phyloP scores from a whole-genome alignment of 2,888 invertebrate genomes.

The Apamea monoglypha region DNA sequence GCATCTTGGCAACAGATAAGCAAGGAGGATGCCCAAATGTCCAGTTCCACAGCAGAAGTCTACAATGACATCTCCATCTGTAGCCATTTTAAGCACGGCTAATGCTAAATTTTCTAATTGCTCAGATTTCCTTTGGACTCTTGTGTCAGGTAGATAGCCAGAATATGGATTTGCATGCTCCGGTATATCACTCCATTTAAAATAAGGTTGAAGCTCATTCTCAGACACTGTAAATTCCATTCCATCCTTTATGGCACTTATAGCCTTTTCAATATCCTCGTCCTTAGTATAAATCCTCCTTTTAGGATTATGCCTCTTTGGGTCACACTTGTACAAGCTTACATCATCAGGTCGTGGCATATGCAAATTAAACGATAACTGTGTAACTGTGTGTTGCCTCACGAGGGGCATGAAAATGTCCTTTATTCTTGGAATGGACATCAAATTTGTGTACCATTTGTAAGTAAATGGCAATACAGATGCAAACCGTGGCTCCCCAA shows the following conservation, averaged over 20 bases:
- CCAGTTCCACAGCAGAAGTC: slow-evolving; percentile 99
- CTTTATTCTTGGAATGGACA: slow-evolving; percentile 72
- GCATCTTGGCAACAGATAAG: slow-evolving; percentile 94
- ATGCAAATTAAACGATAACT: slow-evolving; percentile 64
- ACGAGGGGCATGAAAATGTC: slow-evolving; percentile 63
- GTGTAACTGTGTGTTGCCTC: slow-evolving; percentile 42
- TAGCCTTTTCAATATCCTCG: slow-evolving; percentile 92
- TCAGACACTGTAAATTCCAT: slow-evolving; percentile 82
- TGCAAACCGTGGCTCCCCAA: slow-evolving; percentile 77
- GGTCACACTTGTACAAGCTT: slow-evolving; percentile 95
- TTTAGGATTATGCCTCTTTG: slow-evolving; percentile 93
- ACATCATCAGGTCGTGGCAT: slow-evolving; percentile 90
- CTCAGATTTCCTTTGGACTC: slow-evolving; percentile 94
- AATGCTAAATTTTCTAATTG: slow-evolving; percentile 96
- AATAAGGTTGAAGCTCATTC: slow-evolving; percentile 73
- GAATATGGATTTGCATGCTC: slow-evolving; percentile 94
- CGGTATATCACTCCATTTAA: slow-evolving; percentile 94
- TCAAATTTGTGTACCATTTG: slow-evolving; percentile 91
- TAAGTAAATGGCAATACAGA: slow-evolving; percentile 91
- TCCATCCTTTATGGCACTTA: slow-evolving; percentile 83
- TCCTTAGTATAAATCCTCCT: slow-evolving; percentile 94
- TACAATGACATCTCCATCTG: slow-evolving; percentile 93
- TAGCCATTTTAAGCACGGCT: slow-evolving; percentile 93
- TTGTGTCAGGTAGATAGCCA: slow-evolving; percentile 94
- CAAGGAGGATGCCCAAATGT: slow-evolving; percentile 96